Base-by-base conservation (phyloP, 1,140 invertebrate species). In the Hydropsyche tenuis region DNA sequence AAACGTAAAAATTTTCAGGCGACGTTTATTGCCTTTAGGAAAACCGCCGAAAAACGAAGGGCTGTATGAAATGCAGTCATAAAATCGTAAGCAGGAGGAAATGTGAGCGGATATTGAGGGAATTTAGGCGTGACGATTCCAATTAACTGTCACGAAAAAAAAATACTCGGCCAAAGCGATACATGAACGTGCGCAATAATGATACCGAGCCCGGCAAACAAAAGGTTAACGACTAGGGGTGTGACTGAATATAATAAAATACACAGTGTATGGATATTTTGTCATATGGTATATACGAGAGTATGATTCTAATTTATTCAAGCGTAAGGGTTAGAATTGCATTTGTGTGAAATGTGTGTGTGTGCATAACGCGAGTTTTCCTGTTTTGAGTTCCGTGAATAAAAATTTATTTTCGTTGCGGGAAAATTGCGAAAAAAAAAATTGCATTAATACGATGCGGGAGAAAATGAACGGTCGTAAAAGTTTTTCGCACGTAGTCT, bases 181-280 rank as follows among this genome's bases (percentile, higher is more conserved):
- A 53, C 48, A 27, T 43, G n/a, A n/a, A n/a, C n/a, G n/a, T n/a
- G 22, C 30, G 63, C 22, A 25, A 46, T 70, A 56, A 70, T 56
- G 51, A 70, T 56, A 56, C n/a, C 20, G 42, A 68, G 48, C 45
- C 30, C 23, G 18, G 20, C 46, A 69, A 69, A 69, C 43, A 70
- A 70, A 70, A 70, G 46, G 48, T 70, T 70, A 37, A 70, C 42
- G 51, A 56, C 25, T 14, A 70, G 68, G 68, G 68, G 68, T 70
- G 68, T 70, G 68, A 70, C 68, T 48, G 63, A 23, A 43, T 43
- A 43, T 23, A 3, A 37, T 4, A 37, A 37, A 37, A 37, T 37
- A 37, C 9, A 9, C 9, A 37, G 3, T 9, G 30, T 37, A 65
- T 7, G 37, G 4, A 65, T 63, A 63, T 63, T 63, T 9, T 37